Conservation (phyloP, 2,888 invertebrate species). For the Synergus gifuensis region DNA sequence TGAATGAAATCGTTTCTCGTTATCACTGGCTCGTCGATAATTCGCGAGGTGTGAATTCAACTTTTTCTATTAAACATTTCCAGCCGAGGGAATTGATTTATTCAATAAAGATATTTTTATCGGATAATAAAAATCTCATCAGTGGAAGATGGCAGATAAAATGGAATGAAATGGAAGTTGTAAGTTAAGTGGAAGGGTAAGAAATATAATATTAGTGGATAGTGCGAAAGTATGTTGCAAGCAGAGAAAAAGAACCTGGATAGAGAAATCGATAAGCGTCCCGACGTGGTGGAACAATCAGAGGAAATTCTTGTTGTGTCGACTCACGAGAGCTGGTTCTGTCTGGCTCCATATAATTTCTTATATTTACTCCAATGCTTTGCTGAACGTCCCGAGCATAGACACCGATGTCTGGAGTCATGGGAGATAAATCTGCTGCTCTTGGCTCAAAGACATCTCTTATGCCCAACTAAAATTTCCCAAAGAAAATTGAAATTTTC, state of each 20-base stretch:
- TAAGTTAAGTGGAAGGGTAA: constrained; percentile 25
- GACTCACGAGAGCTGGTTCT: constrained; percentile 70
- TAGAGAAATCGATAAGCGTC: constrained; percentile 65
- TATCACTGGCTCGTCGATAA: background rate
- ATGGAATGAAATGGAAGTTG: constrained; percentile 27
- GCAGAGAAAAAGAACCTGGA: constrained; percentile 49
- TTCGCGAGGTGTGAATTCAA: background rate
- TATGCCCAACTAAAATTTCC: constrained; percentile 83
- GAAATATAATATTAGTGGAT: constrained; percentile 32
- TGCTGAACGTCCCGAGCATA: constrained; percentile 92
- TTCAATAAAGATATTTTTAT: background rate
- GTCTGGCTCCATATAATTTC: constrained; percentile 84
- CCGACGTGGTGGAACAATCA: constrained; percentile 60
- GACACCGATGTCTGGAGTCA: constrained; percentile 88
- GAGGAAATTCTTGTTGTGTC: constrained; percentile 54
- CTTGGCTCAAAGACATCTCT: constrained; percentile 89
- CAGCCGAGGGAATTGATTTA: background rate
- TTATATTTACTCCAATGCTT: constrained; percentile 89
- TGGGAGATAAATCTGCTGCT: constrained; percentile 87
- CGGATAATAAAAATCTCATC: background rate
- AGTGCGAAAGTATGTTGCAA: constrained; percentile 45
- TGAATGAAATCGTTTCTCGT: background rate
- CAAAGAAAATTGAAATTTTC: no score
- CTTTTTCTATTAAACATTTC: constrained; percentile 6
- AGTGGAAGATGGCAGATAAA: constrained; percentile 4